Base-by-base conservation (phyloP, 92 coral and sea anemone species). In the Chrysogorgia sp. region DNA sequence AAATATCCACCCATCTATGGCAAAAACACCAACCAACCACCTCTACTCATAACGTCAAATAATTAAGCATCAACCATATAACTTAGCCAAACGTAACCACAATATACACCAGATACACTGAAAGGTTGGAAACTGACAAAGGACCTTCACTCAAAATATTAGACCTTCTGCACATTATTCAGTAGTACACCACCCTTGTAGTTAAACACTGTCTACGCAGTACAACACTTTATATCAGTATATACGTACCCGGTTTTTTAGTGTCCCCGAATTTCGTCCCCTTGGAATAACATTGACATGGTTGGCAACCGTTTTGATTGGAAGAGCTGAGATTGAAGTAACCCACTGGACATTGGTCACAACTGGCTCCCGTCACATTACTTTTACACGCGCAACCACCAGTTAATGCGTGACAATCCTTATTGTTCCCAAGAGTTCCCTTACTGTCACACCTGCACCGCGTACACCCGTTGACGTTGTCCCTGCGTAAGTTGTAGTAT, bases 381-480 rank as follows among this genome's bases (percentile, higher is more conserved):
- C 77, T 86, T 66, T 96, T 96, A 50, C 99, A 96, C 34, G 90
- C 77, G 70, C 99, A 96, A 81, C 83, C 85, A 25, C 99, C 97
- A 8, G 97, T 89, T 33, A 75, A 81, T 31, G 81, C 74, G 22
- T 92, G 92, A 65, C 99, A 96, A 33, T 81, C 87, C n/a, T 85
- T 77, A 8, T 91, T 75, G 41, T 83, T 86, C 14, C 90, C 89
- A 26, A 83, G 79, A 37, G 90, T 96, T 20, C 99, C 99, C 68
- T 85, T 96, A 24, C 82, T 86, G 67, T 96, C 99, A 84, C 99
- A 96, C 19, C 71, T 35, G 56, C 99, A 96, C 68, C 55, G 56
- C 1, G 85, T 59, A 65, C 99, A 96, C 9, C 99, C 99, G 25
- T 87, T 88, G 5, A 85, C 78, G 32, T 94, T 88, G 55, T 71